Base-by-base conservation (phyloP, 2,888 invertebrate genomes). In the Meta bourneti region DNA sequence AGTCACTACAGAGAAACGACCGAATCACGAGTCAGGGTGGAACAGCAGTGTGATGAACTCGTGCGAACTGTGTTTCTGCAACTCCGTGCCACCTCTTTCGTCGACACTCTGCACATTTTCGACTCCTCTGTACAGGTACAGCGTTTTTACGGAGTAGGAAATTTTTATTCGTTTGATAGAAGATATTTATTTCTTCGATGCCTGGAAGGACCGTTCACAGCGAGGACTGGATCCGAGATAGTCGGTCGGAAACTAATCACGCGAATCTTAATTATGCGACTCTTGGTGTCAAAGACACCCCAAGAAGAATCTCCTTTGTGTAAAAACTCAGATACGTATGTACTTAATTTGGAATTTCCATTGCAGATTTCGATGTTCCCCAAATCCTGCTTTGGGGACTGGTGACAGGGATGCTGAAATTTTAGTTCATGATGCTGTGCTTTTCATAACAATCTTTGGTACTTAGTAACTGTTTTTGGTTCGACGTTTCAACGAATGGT, bases 71-170 rank as follows among this genome's bases (percentile, higher is more conserved):
- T 70, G 54, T 90, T 83, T 82, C 71, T 75, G 48, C 69, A 77
- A 88, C 79, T 91, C 91, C 91, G 91, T 88, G 91, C 91, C 91
- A 91, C 91, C 88, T 88, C 83, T 79, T 89, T 69, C 77, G 89
- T 86, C 80, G 81, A 85, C 75, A 72, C 80, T 80, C 70, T 92
- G 90, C 92, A 92, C 92, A 90, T 75, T 86, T 71, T 78, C 78
- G 52, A 71, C 89, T 72, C 89, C 78, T 89, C 80, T 84, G 54
- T 84, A 79, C 69, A 52, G 49, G 72, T 75, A 71, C 78, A 82
- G 81, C 77, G 61, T 84, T 84, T 77, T 61, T 61, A 61, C 20
- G 81, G 61, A 75, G 72, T 69, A 89, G 83, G 8, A 71, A 70
- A 16, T 83, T 79, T 71, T 86, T 81, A 34, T 75, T 82, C 61